Evolutionary conservation across 2,113 vertebrate genomes (phyloP), one percentile per base, ranked within the genome.

Genomic region (Rhinoptilus africanus): DNA sequence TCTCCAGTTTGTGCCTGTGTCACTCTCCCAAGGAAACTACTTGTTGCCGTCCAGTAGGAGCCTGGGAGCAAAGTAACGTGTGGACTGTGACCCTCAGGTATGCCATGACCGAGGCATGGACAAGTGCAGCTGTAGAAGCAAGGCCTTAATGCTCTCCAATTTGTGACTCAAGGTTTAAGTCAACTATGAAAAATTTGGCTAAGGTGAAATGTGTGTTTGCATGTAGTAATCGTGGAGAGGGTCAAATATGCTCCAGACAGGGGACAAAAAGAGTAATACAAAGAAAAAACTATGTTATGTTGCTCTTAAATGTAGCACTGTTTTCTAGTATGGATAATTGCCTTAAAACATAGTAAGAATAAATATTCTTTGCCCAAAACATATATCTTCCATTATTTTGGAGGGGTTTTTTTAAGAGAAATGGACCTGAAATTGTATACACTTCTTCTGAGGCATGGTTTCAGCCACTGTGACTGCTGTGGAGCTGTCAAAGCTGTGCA

Each of bases 1-100:
- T 59, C 50, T 74, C 23, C 74, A 47, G 54, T 18, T 34, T 68
- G 7, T 93, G 74, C 14, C 32, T 3, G 3, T 48, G 50, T 50
- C 34, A 13, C 50, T 84, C 86, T 18, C 28, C 32, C 39, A 32
- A 51, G 37, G 27, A 45, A 45, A 32, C 22, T 54, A 18, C 62
- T 68, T 43, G 34, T 13, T 71, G n/a, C 47, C 30, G 22, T 59
- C 30, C 43, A 59, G 53, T 51, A 71, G 34, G 66, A 81, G 24
- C 23, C 23, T 68, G 34, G 6, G 19, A 68, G 37, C 69, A 34
- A 75, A 64, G 39, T 26, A 18, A 17, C 54, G 9, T 0, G 0
- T 57, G 27, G 41, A 59, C 13, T 4, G 12, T 39, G n/a, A 54
- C 34, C n/a, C 37, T 41, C 41, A 32, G 59, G 14, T 22, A 19